Conservation (phyloP, 92 coral and sea anemone species). For the Porites cylindrica region DNA sequence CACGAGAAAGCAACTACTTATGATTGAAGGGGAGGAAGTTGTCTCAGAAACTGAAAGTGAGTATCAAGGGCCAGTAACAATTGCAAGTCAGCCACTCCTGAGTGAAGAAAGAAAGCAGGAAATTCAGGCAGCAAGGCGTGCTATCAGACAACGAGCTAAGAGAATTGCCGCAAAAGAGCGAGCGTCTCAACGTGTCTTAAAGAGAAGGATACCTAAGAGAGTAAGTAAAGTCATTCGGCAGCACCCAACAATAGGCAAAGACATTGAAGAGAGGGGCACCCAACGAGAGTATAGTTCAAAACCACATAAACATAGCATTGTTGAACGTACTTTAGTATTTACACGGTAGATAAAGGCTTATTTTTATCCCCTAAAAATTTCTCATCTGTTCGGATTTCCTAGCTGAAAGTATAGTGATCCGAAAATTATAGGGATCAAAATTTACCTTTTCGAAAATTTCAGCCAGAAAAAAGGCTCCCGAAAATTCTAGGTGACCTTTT, state of each 20-base stretch:
- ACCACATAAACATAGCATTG: too few species aligned
- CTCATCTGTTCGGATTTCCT: too few species aligned
- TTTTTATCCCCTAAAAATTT: too few species aligned
- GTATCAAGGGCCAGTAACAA: slow-evolving; percentile 20
- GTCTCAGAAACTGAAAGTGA: slow-evolving; percentile 40
- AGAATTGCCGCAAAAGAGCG: slow-evolving; percentile 21
- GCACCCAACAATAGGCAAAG: not conserved
- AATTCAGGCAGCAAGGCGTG: slow-evolving; percentile 25
- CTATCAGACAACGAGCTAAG: slow-evolving; percentile 23
- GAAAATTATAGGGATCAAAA: too few species aligned
- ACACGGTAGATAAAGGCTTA: too few species aligned
- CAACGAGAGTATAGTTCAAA: too few species aligned
- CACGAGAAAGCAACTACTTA: slow-evolving; percentile 1
- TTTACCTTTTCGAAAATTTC: too few species aligned
- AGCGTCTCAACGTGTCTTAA: slow-evolving; percentile 8
- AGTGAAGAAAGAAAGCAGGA: slow-evolving; percentile 24
- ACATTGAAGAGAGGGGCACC: too few species aligned
- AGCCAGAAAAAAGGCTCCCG: too few species aligned
- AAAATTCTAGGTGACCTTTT: too few species aligned
- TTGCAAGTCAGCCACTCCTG: slow-evolving; percentile 17
- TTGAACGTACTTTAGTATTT: too few species aligned
- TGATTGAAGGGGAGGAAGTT: slow-evolving; percentile 30
- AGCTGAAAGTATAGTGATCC: too few species aligned
- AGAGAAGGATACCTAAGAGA: slow-evolving; percentile 32
- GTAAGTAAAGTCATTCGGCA: not conserved